Conservation (phyloP, 2,113 vertebrate genomes). For the Archilochus colubris region DNA sequence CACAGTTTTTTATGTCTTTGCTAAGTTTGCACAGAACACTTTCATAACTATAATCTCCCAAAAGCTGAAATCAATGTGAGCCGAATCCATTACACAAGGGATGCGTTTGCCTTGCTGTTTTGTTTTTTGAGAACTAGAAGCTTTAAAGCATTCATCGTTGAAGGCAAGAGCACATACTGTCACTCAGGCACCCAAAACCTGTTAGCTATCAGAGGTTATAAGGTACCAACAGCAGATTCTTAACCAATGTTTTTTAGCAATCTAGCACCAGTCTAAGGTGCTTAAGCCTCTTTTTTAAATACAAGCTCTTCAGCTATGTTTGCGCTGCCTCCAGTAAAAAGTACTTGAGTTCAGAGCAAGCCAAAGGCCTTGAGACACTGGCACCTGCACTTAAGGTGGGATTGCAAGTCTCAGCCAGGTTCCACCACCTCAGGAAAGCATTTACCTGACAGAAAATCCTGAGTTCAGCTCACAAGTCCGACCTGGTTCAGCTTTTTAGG, state of each 20-base stretch:
- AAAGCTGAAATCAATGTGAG: background rate
- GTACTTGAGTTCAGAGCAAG: background rate
- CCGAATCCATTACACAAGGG: background rate
- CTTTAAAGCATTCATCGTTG: background rate
- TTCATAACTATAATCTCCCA: conserved; percentile 23
- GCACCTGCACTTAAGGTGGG: background rate
- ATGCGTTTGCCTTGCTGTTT: background rate
- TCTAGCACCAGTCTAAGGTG: background rate
- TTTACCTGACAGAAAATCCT: background rate
- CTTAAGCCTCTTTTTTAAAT: background rate
- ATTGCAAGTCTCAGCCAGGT: background rate
- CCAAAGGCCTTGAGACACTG: background rate
- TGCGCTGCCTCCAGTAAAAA: background rate
- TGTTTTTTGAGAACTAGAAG: background rate
- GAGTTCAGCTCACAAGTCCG: background rate
- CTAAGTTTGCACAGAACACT: conserved; percentile 14
- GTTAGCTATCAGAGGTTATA: background rate
- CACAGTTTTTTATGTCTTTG: conserved; percentile 51
- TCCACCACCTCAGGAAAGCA: background rate
- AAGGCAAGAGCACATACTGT: background rate
- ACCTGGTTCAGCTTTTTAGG: background rate
- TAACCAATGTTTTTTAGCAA: background rate
- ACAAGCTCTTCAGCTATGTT: background rate
- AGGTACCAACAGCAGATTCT: background rate
- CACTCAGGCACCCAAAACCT: background rate